Conservation (phyloP, 1,140 invertebrate genomes). For the Bombus impatiens region DNA sequence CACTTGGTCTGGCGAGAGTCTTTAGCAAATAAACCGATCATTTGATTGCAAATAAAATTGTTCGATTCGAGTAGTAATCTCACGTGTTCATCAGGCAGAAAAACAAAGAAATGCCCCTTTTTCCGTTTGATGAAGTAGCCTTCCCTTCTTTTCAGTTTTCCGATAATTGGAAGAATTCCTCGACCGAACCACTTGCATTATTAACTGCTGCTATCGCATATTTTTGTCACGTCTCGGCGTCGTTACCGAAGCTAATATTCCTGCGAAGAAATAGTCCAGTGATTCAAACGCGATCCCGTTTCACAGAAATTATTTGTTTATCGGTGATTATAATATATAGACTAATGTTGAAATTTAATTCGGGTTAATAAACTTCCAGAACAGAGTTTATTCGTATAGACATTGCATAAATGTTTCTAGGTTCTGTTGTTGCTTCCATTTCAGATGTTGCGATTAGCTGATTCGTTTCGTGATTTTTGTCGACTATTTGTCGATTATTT, state of each 20-base stretch:
- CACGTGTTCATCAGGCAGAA: slow-evolving; percentile 40
- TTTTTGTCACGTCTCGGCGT: slow-evolving; percentile 43
- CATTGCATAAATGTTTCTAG: not conserved
- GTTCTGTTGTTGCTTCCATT: not conserved
- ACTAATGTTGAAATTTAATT: not conserved
- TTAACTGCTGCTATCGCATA: slow-evolving; percentile 42
- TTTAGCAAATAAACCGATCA: slow-evolving; percentile 40
- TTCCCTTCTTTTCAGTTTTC: slow-evolving; percentile 26
- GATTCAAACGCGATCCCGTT: not conserved
- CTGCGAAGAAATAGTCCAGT: not conserved
- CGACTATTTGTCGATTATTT: too few relatives aligned
- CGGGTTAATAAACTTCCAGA: too few relatives aligned
- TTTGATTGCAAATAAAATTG: slow-evolving; percentile 7
- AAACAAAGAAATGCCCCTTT: slow-evolving; percentile 22
- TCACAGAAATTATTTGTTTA: not conserved
- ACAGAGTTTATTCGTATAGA: too few relatives aligned
- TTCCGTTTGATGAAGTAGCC: slow-evolving; percentile 51
- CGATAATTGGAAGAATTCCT: slow-evolving; percentile 62
- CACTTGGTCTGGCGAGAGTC: slow-evolving; percentile 17
- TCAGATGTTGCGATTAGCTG: not conserved
- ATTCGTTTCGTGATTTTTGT: too few relatives aligned
- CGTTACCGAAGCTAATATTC: slow-evolving; percentile 19
- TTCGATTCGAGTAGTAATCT: slow-evolving; percentile 39
- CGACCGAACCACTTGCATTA: slow-evolving; percentile 47
- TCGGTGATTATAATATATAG: too few relatives aligned